Base-by-base conservation (phyloP, 2,113 vertebrate species). In the Mastomys coucha region DNA sequence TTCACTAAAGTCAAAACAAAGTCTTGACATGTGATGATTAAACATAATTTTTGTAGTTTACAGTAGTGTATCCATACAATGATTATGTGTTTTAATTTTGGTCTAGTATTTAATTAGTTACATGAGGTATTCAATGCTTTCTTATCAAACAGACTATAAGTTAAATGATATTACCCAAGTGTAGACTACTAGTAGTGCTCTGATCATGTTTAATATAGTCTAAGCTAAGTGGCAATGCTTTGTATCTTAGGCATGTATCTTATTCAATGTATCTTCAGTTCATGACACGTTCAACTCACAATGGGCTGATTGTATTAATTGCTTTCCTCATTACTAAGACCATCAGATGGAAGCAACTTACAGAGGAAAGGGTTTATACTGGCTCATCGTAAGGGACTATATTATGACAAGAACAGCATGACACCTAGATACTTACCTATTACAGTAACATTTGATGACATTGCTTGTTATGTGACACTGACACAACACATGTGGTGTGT, bases 1-100 rank as follows among this genome's bases (percentile, higher is more conserved):
- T 56, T 53, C 16, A 91, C 92, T 78, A 92, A 42, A 92, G 73
- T 86, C 63, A n/a, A 88, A 65, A 70, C n/a, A 49, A 93, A 84
- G 45, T 33, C 13, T 45, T 60, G 12, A 84, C n/a, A 73, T 14
- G 39, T 84, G 45, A 22, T 65, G 42, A 42, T 63, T 49, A 26
- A 49, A 16, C 33, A 65, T 51, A 45, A 28, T 31, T 67, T 93
- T 92, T 86, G 24, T 51, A 67, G 24, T 77, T 87, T 67, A 93
- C 22, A 22, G 16, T 65, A 60, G 73, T 69, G 3, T 36, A 69
- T n/a, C 31, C 33, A 92, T 76, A 60, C 13, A 75, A 33, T 0
- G 3, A 72, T 72, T 84, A 9, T 45, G 45, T n/a, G 31, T 60
- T 72, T 91, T 65, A 42, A 60, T 60, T 84, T 84, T 72, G 26